phyloP scores from a whole-genome alignment of 1,140 invertebrate species.

The Orussus abietinus region DNA sequence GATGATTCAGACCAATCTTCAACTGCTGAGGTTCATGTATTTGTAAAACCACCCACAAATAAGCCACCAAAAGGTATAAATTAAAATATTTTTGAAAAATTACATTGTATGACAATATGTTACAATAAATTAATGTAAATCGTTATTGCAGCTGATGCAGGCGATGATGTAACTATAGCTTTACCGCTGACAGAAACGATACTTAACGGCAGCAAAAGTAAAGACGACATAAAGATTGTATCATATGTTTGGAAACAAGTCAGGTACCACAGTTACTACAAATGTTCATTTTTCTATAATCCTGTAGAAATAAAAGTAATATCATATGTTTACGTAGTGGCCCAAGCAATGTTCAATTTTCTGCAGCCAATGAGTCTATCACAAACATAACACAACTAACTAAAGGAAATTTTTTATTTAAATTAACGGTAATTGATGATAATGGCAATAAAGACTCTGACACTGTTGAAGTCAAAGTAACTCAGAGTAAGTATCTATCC shows the following conservation, averaged over 20 bases:
- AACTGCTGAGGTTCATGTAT: constrained; percentile 84
- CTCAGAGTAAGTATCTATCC: constrained; percentile 72
- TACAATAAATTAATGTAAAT: constrained; percentile 13
- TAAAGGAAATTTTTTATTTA: constrained; percentile 80
- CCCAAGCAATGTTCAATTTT: constrained; percentile 54
- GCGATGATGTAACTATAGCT: constrained; percentile 63
- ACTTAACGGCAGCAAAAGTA: constrained; percentile 77
- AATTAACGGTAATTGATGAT: constrained; percentile 80
- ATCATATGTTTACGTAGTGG: constrained; percentile 50
- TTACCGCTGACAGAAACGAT: constrained; percentile 74
- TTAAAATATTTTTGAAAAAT: constrained; percentile 7
- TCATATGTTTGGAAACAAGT: constrained; percentile 81
- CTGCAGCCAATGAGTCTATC: constrained; percentile 54
- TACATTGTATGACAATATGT: constrained; percentile 10
- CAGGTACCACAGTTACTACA: constrained; percentile 29
- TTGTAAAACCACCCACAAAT: constrained; percentile 86
- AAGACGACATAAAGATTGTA: constrained; percentile 80
- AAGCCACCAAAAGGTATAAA: constrained; percentile 69
- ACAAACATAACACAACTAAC: constrained; percentile 78
- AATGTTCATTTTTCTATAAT: constrained; percentile 17
- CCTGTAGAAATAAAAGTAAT: too few relatives aligned
- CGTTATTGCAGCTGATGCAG: constrained; percentile 59
- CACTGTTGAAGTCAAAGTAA: constrained; percentile 74
- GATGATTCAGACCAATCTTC: constrained; percentile 84
- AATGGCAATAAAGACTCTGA: constrained; percentile 74